These are phyloP conservation scores for Drosophila insularis DNA, from an alignment of 1,140 invertebrate species.

Conservation along the genomic window DNA sequence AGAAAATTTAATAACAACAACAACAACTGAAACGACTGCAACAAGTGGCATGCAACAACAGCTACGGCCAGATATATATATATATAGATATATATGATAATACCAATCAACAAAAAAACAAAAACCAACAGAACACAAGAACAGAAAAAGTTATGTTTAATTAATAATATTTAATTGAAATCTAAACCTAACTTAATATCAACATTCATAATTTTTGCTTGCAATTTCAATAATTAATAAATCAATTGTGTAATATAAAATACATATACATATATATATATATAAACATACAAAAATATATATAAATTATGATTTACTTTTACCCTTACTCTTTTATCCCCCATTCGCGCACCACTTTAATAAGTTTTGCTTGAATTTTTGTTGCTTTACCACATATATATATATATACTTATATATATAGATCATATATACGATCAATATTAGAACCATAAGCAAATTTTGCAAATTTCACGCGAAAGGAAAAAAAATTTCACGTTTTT, in stretches of 20 bases:
- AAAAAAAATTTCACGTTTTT: constrained; percentile 12
- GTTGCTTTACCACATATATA: constrained; percentile 10
- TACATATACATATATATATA: not conserved
- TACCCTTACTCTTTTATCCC: not conserved
- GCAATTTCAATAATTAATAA: constrained; percentile 6
- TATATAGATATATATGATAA: constrained; percentile 31
- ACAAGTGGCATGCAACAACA: constrained; percentile 49
- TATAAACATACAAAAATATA: constrained; percentile 22
- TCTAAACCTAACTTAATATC: constrained; percentile 28
- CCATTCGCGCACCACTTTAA: not conserved
- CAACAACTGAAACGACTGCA: constrained; percentile 26
- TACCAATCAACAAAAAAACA: constrained; percentile 24
- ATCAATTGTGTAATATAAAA: constrained; percentile 1
- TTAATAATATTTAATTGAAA: constrained; percentile 7
- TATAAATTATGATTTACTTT: constrained; percentile 25
- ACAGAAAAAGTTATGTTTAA: constrained; percentile 18
- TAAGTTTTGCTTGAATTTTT: constrained; percentile 12
- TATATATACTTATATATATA: constrained; percentile 14
- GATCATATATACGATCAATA: constrained; percentile 13
- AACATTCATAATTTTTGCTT: constrained; percentile 55
- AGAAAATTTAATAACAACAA: constrained; percentile 11
- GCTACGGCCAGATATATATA: constrained; percentile 28
- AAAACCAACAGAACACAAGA: constrained; percentile 27
- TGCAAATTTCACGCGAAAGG: constrained; percentile 25
- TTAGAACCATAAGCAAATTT: constrained; percentile 28